Evolutionary conservation across 1,140 invertebrate genomes (phyloP), one percentile per base, ranked within the genome.

Genomic region (Drosophila nannoptera): DNA sequence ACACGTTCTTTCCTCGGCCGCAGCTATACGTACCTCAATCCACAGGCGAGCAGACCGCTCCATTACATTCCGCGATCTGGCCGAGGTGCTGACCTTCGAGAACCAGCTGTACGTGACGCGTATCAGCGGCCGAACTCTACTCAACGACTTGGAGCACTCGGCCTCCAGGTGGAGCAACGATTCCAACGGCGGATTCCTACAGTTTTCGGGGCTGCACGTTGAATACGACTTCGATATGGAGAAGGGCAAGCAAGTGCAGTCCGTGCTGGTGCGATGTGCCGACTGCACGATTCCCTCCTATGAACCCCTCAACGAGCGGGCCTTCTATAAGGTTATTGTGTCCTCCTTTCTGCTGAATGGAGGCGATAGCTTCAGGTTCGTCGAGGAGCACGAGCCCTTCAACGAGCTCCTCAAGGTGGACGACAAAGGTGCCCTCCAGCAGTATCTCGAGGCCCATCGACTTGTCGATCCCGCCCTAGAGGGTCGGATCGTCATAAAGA

Each of bases 161-260:
- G 91, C 92, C 0, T 76, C 81, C 11, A 48, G 86, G 60, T 87
- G 91, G 45, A 77, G 75, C 38, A 90, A 90, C 5, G 91, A 92
- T 45, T 91, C 90, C 0, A 77, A 90, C 4, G 93, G 93, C 5
- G 91, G 92, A 61, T 93, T 93, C 78, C 77, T 93, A 40, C 93
- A 93, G 87, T 87, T 92, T 43, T 92, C 92, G n/a, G 93, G 93
- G 1, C 71, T 93, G n/a, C 83, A 90, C 56, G 90, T 92, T 1
- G 77, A 76, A 4, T 92, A 92, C 69, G 90, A 94, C 80, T 90
- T 91, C 67, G 77, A 88, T 6, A 88, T 90, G 66, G 88, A 83
- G 0, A 56, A 82, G 0, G 92, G 91, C 12, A 87, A 89, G 1
- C 86, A 92, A 14, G 88, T 93, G 3, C 77, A 90, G 4, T 84